Evolutionary conservation across 2,797 vertebrate species (phyloP), one percentile per base, ranked within the genome.

Genomic region (Erpetoichthys calabaricus): DNA sequence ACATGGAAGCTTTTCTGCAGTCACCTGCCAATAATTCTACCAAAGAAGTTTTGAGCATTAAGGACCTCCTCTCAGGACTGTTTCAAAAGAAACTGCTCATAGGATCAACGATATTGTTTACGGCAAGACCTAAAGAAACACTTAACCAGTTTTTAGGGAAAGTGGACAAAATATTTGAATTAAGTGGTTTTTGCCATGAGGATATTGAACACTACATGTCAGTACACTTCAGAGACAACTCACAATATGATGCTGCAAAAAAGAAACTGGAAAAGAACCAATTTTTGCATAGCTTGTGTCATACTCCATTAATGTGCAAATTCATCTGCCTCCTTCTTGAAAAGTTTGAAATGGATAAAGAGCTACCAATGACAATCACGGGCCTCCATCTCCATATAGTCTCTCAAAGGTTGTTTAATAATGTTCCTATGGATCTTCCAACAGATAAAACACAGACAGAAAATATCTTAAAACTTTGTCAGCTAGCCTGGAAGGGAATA

Each of bases 71-170:
- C 64, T 83, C 83, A 0, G 80, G 84, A 4, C 75, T 98, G 58
- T 83, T 92, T 53, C 92, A 94, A 68, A 87, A 80, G 61, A 81
- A 84, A 62, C 56, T 92, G 4, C 86, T 98, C 10, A 76, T 70
- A 0, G 91, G 90, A 2, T 93, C 90, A 68, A 89, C 87, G 0
- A 68, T 98, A 54, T 68, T 97, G 10, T 74, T 96, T 8, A 83
- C 81, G 0, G 76, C 83, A 5, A 82, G 89, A 58, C 86, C 88
- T 3, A 83, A 76, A 68, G 89, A 86, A 43, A 82, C 78, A 6
- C 69, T 88, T 46, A 81, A 66, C 63, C 90, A 82, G 59, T 75
- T 80, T 1, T 51, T 92, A 41, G 79, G 86, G 53, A 88, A 85
- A 67, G 79, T 82, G 0, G 88, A 96, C 59, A 73, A 77, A 53